Evolutionary conservation across 2,888 invertebrate genomes (phyloP).

Genomic region (Phyllotreta cruciferae): DNA sequence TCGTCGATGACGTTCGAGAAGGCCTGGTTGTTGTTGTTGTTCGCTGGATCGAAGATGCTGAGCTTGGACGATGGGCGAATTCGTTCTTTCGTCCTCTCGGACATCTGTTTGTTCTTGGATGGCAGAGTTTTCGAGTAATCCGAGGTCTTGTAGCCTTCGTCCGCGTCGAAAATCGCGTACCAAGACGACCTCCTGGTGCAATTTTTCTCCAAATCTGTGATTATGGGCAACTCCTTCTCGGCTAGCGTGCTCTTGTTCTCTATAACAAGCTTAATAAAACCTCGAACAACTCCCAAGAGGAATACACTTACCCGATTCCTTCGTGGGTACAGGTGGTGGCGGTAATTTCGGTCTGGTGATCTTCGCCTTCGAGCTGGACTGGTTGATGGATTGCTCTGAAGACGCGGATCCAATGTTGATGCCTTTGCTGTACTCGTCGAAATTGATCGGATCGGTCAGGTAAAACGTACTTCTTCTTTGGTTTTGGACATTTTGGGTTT

Average conservation of each 20-base stretch:
- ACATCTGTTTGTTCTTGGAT: conserved; percentile 58
- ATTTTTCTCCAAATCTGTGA: no score
- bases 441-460: conserved; percentile 71
- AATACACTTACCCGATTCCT: conserved; percentile 33
- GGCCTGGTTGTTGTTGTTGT: conserved; percentile 8
- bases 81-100: conserved; percentile 58
- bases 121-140: conserved; percentile 59
- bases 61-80: conserved; percentile 45
- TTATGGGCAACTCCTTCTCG: background rate
- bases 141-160: conserved; percentile 46
- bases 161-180: conserved; percentile 19
- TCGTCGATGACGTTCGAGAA: conserved; percentile 32
- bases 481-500: conserved; percentile 51
- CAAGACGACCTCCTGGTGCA: no score
- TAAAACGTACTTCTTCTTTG: conserved; percentile 74
- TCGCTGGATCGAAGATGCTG: conserved; percentile 21
- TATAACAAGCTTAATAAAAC: background rate
- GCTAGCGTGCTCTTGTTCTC: background rate
- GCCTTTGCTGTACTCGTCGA: conserved; percentile 57
- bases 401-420: conserved; percentile 35
- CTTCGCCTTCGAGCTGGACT: conserved; percentile 37
- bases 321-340: conserved; percentile 55
- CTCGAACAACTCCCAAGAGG: no score
- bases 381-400: background rate
- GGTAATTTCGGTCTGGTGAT: conserved; percentile 54